A percentile compares a stretch with the other conserved stretches of the same genome.
These are phyloP conservation scores for Aspidiotus destructor DNA, from an alignment of 2,888 invertebrate species.

Conservation along the genomic window DNA sequence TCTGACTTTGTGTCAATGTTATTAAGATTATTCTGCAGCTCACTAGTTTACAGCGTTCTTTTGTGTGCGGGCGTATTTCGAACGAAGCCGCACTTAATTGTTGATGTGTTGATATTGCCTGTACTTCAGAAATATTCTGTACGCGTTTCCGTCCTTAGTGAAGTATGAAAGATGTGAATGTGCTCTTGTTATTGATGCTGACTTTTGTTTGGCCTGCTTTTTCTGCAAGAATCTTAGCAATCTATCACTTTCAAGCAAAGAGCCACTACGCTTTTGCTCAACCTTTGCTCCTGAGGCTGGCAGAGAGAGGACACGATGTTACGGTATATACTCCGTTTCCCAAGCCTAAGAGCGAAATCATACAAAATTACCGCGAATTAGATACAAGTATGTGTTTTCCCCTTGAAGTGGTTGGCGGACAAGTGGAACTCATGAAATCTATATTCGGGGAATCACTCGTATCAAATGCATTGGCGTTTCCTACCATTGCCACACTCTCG, in stretches of 20 bases:
- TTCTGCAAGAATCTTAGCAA: too few relatives aligned
- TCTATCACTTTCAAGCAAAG: constrained; percentile 27
- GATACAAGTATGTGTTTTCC: constrained; percentile 6
- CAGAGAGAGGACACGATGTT: constrained; percentile 10
- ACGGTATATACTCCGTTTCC: constrained; percentile 5
- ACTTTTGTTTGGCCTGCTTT: too few relatives aligned
- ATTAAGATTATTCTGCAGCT: too few relatives aligned
- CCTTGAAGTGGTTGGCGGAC: background rate
- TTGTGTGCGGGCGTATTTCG: too few relatives aligned
- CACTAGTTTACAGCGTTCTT: too few relatives aligned
- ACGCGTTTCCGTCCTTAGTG: too few relatives aligned
- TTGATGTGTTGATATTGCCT: too few relatives aligned
- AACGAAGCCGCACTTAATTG: too few relatives aligned
- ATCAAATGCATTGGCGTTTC: background rate
- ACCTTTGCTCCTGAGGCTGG: constrained; percentile 27
- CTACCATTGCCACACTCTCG: background rate
- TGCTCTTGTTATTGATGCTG: too few relatives aligned
- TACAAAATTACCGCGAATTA: background rate
- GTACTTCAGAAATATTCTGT: too few relatives aligned
- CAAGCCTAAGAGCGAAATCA: background rate
- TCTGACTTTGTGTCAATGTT: too few relatives aligned
- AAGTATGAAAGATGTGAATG: too few relatives aligned
- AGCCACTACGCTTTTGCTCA: constrained; percentile 36
- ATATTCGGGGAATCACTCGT: background rate
- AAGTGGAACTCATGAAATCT: background rate